Conservation (phyloP, 2,888 invertebrate species). For the Corbicula japonica region DNA sequence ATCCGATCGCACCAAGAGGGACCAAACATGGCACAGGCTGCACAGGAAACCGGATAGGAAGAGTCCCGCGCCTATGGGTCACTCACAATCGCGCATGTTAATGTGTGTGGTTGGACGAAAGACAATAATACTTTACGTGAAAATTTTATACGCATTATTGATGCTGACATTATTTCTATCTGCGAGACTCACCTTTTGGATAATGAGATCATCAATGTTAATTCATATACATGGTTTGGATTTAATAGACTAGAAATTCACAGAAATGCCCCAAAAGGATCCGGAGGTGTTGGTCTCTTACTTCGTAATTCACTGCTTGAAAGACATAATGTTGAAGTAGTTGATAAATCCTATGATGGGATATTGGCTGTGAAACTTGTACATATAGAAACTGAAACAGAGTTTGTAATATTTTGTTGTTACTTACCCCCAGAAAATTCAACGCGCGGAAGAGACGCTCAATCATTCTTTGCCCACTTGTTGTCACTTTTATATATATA, state of each 20-base stretch:
- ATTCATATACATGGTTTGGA: constrained; percentile 41
- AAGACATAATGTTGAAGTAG: constrained; percentile 20
- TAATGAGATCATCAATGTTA: constrained; percentile 9
- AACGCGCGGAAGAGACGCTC: constrained; percentile 8
- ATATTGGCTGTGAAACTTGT: constrained; percentile 11
- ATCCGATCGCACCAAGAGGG: neutral
- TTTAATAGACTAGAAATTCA: constrained; percentile 36
- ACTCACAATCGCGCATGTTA: constrained; percentile 35
- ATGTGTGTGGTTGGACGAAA: constrained; percentile 56
- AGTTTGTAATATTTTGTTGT: neutral
- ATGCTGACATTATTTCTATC: constrained; percentile 39
- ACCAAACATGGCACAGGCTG: neutral
- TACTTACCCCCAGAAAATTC: constrained; percentile 20
- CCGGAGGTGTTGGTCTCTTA: constrained; percentile 45
- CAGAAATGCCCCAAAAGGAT: constrained; percentile 31
- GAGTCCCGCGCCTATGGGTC: constrained; percentile 12
- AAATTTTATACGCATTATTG: neutral
- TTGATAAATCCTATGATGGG: constrained; percentile 33
- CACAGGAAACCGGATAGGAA: constrained; percentile 16
- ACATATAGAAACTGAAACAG: neutral
- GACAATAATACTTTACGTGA: constrained; percentile 39
- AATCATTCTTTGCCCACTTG: constrained; percentile 14
- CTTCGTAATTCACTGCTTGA: constrained; percentile 10
- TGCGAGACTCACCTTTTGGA: constrained; percentile 37
- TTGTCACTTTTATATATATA: constrained; percentile 1